Conservation (phyloP, 1,140 invertebrate species). For the Adelges cooleyi region DNA sequence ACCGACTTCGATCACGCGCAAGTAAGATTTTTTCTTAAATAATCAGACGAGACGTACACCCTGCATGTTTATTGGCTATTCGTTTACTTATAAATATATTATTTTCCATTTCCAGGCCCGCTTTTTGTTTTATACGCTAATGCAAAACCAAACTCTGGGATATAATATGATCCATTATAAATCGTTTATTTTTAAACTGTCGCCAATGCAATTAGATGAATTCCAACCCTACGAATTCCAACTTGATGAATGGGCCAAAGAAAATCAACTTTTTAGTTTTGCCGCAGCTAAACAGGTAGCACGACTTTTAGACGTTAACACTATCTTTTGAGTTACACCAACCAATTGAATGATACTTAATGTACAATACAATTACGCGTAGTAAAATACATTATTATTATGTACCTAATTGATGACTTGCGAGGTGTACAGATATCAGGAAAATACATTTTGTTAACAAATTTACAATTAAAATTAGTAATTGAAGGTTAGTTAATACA, state of each 20-base stretch:
- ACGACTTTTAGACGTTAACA: too few relatives aligned
- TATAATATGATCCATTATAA: background rate
- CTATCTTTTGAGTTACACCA: too few relatives aligned
- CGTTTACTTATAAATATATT: background rate
- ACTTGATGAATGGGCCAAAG: background rate
- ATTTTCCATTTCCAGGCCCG: background rate
- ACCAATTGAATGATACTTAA: too few relatives aligned
- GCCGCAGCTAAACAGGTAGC: constrained; percentile 2
- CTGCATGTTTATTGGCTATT: too few relatives aligned
- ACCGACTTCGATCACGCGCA: constrained; percentile 1
- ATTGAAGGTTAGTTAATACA: too few relatives aligned
- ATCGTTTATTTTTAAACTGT: background rate
- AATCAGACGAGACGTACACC: too few relatives aligned
- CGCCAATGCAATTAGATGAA: constrained; percentile 7
- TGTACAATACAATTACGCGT: too few relatives aligned
- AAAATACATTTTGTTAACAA: too few relatives aligned
- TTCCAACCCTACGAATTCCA: background rate
- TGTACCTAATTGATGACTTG: too few relatives aligned
- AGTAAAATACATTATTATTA: too few relatives aligned
- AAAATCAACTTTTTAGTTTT: constrained; percentile 6
- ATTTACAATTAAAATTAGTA: too few relatives aligned
- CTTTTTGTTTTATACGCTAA: constrained; percentile 1
- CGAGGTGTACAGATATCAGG: too few relatives aligned
- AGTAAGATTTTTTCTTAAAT: background rate
- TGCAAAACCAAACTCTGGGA: constrained; percentile 1